These are phyloP conservation scores for Ferrisia virgata DNA, from an alignment of 2,888 invertebrate species.

Conservation along the genomic window DNA sequence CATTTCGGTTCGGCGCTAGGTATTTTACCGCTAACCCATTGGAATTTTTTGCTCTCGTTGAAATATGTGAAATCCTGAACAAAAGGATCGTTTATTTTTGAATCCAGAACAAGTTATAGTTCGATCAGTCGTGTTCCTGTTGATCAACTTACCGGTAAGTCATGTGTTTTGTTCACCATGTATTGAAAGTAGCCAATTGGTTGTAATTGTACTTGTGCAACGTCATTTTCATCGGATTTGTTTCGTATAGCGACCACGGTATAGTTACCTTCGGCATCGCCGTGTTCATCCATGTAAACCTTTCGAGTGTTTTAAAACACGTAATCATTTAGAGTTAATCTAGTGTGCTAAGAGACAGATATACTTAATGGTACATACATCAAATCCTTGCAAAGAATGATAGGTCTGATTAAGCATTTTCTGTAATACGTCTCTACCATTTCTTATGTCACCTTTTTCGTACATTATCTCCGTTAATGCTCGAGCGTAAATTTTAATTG, in stretches of 20 bases:
- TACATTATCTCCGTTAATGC: constrained; percentile 73
- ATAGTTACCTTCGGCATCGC: constrained; percentile 90
- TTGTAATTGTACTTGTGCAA: constrained; percentile 58
- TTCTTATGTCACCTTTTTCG: constrained; percentile 65
- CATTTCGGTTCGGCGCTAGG: constrained; percentile 78
- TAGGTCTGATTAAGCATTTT: constrained; percentile 74
- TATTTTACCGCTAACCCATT: constrained; percentile 72
- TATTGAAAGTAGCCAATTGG: constrained; percentile 77
- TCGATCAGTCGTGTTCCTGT: not conserved
- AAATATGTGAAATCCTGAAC: constrained; percentile 63
- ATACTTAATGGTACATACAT: constrained; percentile 62
- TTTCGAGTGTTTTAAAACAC: not conserved
- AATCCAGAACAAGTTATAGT: not conserved
- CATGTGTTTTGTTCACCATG: constrained; percentile 53
- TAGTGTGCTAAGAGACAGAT: constrained; percentile 51
- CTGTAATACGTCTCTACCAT: constrained; percentile 72
- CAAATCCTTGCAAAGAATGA: constrained; percentile 74
- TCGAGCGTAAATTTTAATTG: constrained; percentile 79
- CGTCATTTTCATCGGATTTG: constrained; percentile 58
- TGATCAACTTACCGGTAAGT: constrained; percentile 60
- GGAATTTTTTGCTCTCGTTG: constrained; percentile 63
- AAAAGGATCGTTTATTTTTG: not conserved
- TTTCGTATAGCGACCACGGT: constrained; percentile 75
- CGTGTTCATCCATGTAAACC: constrained; percentile 78
- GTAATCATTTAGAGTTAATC: not conserved